Percentiles rank a stretch among this genome's conserved stretches.
These are phyloP conservation scores for Nephila pilipes DNA, from an alignment of 1,140 invertebrate genomes.

Conservation along the genomic window DNA sequence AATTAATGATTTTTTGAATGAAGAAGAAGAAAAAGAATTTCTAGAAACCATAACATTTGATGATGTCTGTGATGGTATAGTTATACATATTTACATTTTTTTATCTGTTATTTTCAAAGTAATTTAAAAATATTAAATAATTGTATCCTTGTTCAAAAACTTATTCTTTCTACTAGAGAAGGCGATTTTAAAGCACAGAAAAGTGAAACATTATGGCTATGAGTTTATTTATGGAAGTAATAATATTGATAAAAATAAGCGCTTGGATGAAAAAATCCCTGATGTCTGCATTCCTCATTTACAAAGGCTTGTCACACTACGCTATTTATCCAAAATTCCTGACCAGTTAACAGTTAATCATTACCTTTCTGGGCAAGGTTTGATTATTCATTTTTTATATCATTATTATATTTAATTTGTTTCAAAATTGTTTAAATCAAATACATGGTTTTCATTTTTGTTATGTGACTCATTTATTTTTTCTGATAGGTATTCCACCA, in stretches of 20 bases:
- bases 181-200: constrained; percentile 88
- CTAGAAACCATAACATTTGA: constrained; percentile 85
- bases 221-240: constrained; percentile 95
- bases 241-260: constrained; percentile 89
- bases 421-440: neutral
- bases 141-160: neutral
- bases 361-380: constrained; percentile 95
- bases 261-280: constrained; percentile 87
- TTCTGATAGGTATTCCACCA: constrained; percentile 90
- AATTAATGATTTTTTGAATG: constrained; percentile 88
- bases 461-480: neutral
- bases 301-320: constrained; percentile 82
- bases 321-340: constrained; percentile 82
- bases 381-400: constrained; percentile 42
- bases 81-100: neutral
- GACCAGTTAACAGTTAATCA: constrained; percentile 97
- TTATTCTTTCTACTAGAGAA: constrained; percentile 14
- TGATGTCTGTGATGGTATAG: constrained; percentile 70
- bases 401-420: neutral
- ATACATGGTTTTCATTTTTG: neutral
- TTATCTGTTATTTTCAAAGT: neutral
- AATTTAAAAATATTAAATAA: neutral
- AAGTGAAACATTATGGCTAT: constrained; percentile 96
- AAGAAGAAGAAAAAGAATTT: constrained; percentile 87
- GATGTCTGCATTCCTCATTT: constrained; percentile 86